Percentiles rank a stretch among this genome's conserved stretches.
Evolutionary conservation across 2,797 vertebrate species (phyloP).

Genomic region (Smutsia temminckii): DNA sequence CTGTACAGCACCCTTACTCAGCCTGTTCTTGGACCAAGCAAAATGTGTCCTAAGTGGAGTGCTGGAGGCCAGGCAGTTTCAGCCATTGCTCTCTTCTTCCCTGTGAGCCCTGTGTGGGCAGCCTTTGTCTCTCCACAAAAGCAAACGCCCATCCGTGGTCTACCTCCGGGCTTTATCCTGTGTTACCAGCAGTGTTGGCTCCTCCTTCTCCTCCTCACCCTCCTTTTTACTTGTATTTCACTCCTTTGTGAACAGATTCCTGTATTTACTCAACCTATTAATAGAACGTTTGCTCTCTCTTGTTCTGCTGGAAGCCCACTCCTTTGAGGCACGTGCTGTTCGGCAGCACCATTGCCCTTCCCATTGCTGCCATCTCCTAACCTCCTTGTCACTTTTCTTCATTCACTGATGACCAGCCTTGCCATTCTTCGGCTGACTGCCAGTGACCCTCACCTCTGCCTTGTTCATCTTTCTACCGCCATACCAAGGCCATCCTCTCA

Average conservation of each 20-base stretch:
- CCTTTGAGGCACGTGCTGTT: neutral
- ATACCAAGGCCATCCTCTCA: neutral
- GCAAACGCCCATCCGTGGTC: neutral
- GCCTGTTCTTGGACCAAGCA: neutral
- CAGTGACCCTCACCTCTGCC: neutral
- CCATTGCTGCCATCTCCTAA: neutral
- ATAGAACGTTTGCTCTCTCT: neutral
- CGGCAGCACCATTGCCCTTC: neutral
- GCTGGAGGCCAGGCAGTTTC: neutral
- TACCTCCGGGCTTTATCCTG: neutral
- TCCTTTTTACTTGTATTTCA: slow-evolving; percentile 3
- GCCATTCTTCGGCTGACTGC: neutral
- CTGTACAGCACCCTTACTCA: neutral
- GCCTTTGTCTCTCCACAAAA: neutral
- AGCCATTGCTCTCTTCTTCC: neutral
- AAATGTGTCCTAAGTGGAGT: neutral
- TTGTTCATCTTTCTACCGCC: neutral
- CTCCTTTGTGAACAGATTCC: neutral
- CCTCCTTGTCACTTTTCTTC: neutral
- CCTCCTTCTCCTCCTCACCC: neutral
- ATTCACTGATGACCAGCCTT: neutral
- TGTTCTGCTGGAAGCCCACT: neutral
- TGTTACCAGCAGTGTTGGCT: neutral
- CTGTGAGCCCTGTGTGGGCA: neutral
- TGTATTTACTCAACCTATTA: neutral